Evolutionary conservation across 2,888 invertebrate species (phyloP).

Genomic region (Tortrix viridana): DNA sequence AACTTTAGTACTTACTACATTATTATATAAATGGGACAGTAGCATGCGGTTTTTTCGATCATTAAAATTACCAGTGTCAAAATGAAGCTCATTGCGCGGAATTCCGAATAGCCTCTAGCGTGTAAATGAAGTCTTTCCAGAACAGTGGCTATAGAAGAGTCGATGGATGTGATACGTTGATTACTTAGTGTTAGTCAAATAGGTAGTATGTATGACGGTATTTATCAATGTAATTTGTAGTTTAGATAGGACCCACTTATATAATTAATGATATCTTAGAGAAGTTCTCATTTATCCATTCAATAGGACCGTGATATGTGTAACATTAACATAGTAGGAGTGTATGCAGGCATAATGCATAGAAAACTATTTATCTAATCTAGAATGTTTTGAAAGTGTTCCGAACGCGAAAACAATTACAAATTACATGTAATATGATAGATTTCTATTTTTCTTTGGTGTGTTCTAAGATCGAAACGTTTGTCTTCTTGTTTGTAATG

Average conservation of each 20-base stretch:
- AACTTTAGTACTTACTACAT: constrained; percentile 25
- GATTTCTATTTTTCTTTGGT: constrained; percentile 69
- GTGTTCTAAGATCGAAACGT: constrained; percentile 50
- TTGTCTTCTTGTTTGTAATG: constrained; percentile 21
- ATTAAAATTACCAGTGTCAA: constrained; percentile 34
- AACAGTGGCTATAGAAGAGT: constrained; percentile 69
- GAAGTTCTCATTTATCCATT: constrained; percentile 66
- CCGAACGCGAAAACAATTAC: constrained; percentile 30
- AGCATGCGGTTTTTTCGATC: constrained; percentile 16
- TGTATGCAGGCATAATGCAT: constrained; percentile 55
- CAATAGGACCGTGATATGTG: constrained; percentile 60
- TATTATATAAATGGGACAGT: constrained; percentile 13
- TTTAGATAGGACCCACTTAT: constrained; percentile 70
- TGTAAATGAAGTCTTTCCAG: constrained; percentile 38
- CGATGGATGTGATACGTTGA: constrained; percentile 80
- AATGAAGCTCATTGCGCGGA: constrained; percentile 19
- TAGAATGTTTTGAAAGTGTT: constrained; percentile 51
- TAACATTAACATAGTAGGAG: constrained; percentile 45
- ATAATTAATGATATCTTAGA: constrained; percentile 62
- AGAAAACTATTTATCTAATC: constrained; percentile 60
- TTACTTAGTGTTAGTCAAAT: constrained; percentile 68
- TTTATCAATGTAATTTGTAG: constrained; percentile 77
- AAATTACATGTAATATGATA: constrained; percentile 24
- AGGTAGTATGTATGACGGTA: constrained; percentile 73
- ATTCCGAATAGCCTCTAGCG: constrained; percentile 19